phyloP scores from a whole-genome alignment of 2,797 vertebrate species.

The Pseudomugil gertrudae region DNA sequence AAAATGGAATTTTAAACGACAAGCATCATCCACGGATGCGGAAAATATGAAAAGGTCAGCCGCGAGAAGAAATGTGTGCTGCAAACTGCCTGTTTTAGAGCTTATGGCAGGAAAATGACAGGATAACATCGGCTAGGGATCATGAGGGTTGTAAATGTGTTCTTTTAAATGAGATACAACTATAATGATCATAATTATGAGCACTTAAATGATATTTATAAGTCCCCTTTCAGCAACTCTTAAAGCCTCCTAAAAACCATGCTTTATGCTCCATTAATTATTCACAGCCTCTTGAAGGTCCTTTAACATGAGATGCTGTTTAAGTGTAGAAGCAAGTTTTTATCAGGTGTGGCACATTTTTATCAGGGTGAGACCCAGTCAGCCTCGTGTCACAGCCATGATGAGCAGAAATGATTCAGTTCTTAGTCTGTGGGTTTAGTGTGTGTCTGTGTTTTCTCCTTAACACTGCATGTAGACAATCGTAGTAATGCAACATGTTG shows the following conservation, averaged over 20 bases:
- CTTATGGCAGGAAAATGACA: constrained; percentile 8
- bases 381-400: constrained; percentile 11
- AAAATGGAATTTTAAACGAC: not conserved
- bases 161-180: constrained; percentile 35
- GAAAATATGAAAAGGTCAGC: constrained; percentile 19
- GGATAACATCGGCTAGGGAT: not conserved
- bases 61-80: constrained; percentile 7
- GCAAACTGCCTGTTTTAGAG: constrained; percentile 33
- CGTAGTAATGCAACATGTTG: constrained; percentile 71
- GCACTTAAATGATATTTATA: not conserved
- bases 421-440: constrained; percentile 1
- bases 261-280: constrained; percentile 16
- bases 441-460: constrained; percentile 19
- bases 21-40: constrained; percentile 7
- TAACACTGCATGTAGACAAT: constrained; percentile 49
- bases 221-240: not conserved
- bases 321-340: constrained; percentile 13
- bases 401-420: not conserved
- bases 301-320: not conserved
- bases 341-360: constrained; percentile 31
- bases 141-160: not conserved
- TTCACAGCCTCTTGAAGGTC: not conserved
- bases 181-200: not conserved
- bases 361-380: constrained; percentile 32
- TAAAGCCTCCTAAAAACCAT: not conserved